Conservation (phyloP, 35 echinoderm and acorn worm species). For the Eucidaris tribuloides region DNA sequence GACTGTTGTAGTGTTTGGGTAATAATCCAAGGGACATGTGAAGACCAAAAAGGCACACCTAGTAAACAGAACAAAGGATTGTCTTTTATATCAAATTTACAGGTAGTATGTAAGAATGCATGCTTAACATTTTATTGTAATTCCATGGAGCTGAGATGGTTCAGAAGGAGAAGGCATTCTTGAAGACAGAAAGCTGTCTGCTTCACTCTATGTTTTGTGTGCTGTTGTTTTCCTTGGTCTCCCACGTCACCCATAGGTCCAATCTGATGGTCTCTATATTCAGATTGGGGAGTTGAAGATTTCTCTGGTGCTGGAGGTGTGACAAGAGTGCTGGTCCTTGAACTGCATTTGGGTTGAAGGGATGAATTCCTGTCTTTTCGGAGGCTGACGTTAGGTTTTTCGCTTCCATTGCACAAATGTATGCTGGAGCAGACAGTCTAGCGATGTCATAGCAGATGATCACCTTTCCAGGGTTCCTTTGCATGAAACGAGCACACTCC, state of each 20-base stretch:
- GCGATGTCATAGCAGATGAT: not conserved
- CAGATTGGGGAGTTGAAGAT: not conserved
- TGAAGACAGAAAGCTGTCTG: not conserved
- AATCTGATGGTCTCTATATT: not conserved
- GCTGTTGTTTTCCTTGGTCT: no score
- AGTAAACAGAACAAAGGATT: no score
- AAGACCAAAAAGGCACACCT: no score
- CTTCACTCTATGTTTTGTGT: not conserved
- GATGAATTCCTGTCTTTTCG: not conserved
- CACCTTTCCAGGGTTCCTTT: not conserved
- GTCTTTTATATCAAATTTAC: no score
- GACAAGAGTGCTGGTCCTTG: not conserved
- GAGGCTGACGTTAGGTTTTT: not conserved
- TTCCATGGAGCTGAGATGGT: not conserved
- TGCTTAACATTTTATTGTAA: no score
- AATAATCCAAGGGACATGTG: no score
- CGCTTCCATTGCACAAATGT: not conserved
- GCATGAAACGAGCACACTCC: not conserved
- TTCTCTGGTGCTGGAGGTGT: not conserved
- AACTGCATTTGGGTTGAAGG: not conserved
- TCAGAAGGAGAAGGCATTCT: not conserved
- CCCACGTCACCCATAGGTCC: not conserved
- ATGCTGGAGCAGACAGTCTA: not conserved
- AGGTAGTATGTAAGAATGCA: no score
- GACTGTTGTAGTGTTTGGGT: no score